Base-by-base conservation (phyloP, 1,140 invertebrate genomes). In the Leptonema lineaticorne region DNA sequence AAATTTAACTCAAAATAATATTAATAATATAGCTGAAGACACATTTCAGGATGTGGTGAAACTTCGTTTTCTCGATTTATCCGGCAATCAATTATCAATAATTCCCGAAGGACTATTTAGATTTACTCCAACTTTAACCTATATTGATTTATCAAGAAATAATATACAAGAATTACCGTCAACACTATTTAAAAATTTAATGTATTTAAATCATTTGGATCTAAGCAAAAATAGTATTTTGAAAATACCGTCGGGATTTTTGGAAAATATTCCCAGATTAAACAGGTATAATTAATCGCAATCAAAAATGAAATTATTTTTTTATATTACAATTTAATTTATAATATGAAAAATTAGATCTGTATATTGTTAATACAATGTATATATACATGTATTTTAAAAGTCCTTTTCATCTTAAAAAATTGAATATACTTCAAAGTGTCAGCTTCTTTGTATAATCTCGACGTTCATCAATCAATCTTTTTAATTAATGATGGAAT, bases 201-300 rank as follows among this genome's bases (percentile, higher is more conserved):
- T 11, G 11, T 50, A 46, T 59, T 26, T 71, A 2, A 22, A 8
- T 5, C 53, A 45, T 18, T 33, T 71, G 33, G 65, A 71, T 68
- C 22, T 71, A 18, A 27, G 33, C 18, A 64, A 27, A 20, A 71
- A 71, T 58, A 68, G 68, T 22, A 24, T 71, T 7, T 16, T 3
- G 4, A 30, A 9, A 8, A 9, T 59, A 3, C n/a, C 57, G 5
- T 3, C n/a, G 16, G 26, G 16, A 20, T 59, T 59, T 33, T 33
- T 59, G n/a, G 30, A 30, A n/a, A 59, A 59, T 7, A 16, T 33
- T 59, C 30, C 30, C 11, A 22, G 18, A 7, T 11, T 53, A 7
- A 53, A 53, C 50, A 26, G 27, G 50, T 53, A 26, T 26, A 24
- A 11, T 26, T 53, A n/a, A n/a, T n/a, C n/a, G n/a, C n/a, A n/a